Percentiles rank a stretch among this genome's conserved stretches.
Conservation (phyloP, 2,113 vertebrate species). For the Ammodytes marinus region DNA sequence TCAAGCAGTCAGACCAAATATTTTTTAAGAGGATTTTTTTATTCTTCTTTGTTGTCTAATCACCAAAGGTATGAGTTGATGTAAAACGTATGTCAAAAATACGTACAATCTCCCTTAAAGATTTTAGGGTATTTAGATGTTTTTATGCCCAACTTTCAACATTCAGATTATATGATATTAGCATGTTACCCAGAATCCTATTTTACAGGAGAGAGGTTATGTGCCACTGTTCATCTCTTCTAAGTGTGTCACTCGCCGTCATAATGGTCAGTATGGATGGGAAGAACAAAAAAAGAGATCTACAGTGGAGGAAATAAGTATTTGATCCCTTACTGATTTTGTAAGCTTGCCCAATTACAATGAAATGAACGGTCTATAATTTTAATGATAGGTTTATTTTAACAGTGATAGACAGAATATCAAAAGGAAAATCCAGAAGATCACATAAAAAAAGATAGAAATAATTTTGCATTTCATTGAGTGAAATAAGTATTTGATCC, state of each 20-base stretch:
- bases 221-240: not conserved
- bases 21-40: not conserved
- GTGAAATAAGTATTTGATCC: too few species aligned
- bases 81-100: not conserved
- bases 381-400: too few species aligned
- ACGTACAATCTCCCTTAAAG: not conserved
- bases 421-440: too few species aligned
- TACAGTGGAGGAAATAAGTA: not conserved
- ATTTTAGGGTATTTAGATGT: not conserved
- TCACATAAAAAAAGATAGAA: too few species aligned
- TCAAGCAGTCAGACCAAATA: not conserved
- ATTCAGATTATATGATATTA: not conserved
- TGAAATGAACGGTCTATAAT: too few species aligned
- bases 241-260: too few species aligned
- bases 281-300: not conserved
- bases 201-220: not conserved
- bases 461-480: too few species aligned
- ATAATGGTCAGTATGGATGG: not conserved
- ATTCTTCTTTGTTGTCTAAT: not conserved
- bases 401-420: too few species aligned
- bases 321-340: too few species aligned
- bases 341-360: too few species aligned
- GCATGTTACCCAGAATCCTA: not conserved
- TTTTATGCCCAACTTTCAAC: not conserved
- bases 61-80: not conserved